Base-by-base conservation (phyloP, 1,140 invertebrate genomes). In the Nasonia longicornis region DNA sequence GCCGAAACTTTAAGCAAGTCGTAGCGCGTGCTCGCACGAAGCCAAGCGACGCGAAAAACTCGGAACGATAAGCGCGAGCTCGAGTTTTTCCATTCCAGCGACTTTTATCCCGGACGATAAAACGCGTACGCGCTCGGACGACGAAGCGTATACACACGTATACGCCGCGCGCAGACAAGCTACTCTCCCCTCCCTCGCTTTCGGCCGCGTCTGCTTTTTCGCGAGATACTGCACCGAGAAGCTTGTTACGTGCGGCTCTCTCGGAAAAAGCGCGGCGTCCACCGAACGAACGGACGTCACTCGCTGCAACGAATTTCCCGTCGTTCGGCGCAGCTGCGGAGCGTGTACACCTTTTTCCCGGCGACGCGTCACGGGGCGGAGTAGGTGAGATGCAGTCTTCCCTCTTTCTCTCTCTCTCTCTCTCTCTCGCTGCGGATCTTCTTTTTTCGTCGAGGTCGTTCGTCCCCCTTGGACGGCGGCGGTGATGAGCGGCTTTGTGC, bases 61-160 rank as follows among this genome's bases (percentile, higher is more conserved):
- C 29, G 12, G 69, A 29, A 72, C 69, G 77, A 79, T 79, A 79
- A 79, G 48, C 69, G 52, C 77, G 77, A 48, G 69, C 69, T 52
- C 58, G 70, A 79, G 70, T 79, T 79, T 79, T 79, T 79, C 70
- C 78, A 73, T 79, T 31, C 77, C 48, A 73, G 48, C 35, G 77
- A 73, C 31, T 79, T 64, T 79, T 80, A 80, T 67, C 78, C 35
- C 11, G 26, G 70, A 74, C 35, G 52, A 80, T 80, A 80, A 74
- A 80, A 74, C 11, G 31, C 77, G 31, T 52, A 52, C 77, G 48
- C 45, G 38, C 67, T 79, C 22, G 45, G 66, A 71, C 77, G 77
- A 42, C 16, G 70, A 26, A 72, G 12, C 31, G 69, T 20, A 26
- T 35, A 29, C 8, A 48, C 45, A 48, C 35, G 10, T 73, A 26